phyloP scores from a whole-genome alignment of 2,888 invertebrate species.

The Drosophila neotestacea region DNA sequence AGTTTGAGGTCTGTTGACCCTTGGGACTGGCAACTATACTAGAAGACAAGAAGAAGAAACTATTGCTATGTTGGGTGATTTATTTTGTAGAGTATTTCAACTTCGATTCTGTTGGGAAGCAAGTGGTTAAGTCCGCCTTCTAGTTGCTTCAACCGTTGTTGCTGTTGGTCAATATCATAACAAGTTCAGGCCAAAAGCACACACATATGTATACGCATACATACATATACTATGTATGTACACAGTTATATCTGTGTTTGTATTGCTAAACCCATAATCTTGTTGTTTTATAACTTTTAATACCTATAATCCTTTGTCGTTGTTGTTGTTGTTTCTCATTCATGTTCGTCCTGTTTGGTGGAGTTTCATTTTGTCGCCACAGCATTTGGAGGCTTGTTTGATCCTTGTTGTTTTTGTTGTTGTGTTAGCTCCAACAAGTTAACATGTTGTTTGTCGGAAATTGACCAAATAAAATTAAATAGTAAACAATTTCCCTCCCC shows the following conservation, averaged over 20 bases:
- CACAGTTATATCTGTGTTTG: constrained; percentile 44
- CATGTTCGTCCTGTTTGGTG: constrained; percentile 24
- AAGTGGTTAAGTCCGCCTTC: neutral
- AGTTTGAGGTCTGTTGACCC: no score
- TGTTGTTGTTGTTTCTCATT: constrained; percentile 15
- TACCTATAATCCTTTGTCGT: constrained; percentile 71
- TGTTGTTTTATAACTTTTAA: constrained; percentile 81
- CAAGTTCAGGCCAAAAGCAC: constrained; percentile 40
- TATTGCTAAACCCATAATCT: constrained; percentile 71
- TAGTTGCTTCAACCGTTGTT: constrained; percentile 5
- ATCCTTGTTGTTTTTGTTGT: constrained; percentile 28
- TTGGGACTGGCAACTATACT: no score
- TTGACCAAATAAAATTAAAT: constrained; percentile 75
- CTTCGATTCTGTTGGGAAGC: neutral
- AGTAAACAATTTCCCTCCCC: constrained; percentile 52
- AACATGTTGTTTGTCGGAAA: constrained; percentile 74
- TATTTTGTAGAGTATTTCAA: constrained; percentile 9
- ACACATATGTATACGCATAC: constrained; percentile 10
- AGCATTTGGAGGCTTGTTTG: constrained; percentile 46
- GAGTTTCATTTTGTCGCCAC: constrained; percentile 54
- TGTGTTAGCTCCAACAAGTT: constrained; percentile 51
- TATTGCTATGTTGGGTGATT: no score
- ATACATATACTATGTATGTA: constrained; percentile 1
- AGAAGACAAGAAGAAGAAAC: no score
- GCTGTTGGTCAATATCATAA: constrained; percentile 51